These are phyloP conservation scores for Leuciscus waleckii DNA, from an alignment of 2,797 vertebrate species.

Conservation along the genomic window DNA sequence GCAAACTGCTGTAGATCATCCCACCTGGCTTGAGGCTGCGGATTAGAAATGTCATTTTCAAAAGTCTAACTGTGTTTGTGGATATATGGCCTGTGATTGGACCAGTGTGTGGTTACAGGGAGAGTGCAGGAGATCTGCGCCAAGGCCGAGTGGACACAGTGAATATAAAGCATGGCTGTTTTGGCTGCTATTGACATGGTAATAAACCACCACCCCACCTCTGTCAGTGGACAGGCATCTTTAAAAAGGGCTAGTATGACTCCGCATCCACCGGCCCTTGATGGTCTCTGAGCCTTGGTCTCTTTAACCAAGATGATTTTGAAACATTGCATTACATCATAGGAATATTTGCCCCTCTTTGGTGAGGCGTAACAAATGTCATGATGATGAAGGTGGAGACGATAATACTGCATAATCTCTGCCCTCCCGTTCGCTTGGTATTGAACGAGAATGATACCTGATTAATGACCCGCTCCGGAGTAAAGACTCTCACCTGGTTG, in stretches of 20 bases:
- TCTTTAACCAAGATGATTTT: conserved; percentile 74
- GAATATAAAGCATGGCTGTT: conserved; percentile 61
- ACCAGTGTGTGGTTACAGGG: conserved; percentile 41
- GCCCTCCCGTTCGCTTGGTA: conserved; percentile 62
- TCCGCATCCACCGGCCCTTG: conserved; percentile 37
- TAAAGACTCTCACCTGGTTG: conserved; percentile 39
- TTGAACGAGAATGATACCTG: conserved; percentile 65
- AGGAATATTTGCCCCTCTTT: conserved; percentile 59
- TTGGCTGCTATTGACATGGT: conserved; percentile 61
- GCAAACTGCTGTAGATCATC: conserved; percentile 67
- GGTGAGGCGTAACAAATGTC: conserved; percentile 70
- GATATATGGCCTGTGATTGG: conserved; percentile 64
- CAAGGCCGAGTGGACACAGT: conserved; percentile 11
- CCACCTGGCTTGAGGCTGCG: conserved; percentile 62
- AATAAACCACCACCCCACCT: conserved; percentile 35
- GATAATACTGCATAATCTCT: conserved; percentile 69
- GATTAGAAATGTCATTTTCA: conserved; percentile 78
- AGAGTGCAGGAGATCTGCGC: conserved; percentile 31
- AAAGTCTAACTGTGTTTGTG: conserved; percentile 61
- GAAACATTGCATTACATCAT: conserved; percentile 62
- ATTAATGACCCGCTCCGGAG: conserved; percentile 63
- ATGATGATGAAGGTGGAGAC: conserved; percentile 72
- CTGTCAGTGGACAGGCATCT: conserved; percentile 10
- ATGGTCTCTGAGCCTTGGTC: conserved; percentile 66
- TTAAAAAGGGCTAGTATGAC: conserved; percentile 34